Evolutionary conservation across 2,888 invertebrate species (phyloP), one percentile per base, ranked within the genome.

Genomic region (Myathropa florea): DNA sequence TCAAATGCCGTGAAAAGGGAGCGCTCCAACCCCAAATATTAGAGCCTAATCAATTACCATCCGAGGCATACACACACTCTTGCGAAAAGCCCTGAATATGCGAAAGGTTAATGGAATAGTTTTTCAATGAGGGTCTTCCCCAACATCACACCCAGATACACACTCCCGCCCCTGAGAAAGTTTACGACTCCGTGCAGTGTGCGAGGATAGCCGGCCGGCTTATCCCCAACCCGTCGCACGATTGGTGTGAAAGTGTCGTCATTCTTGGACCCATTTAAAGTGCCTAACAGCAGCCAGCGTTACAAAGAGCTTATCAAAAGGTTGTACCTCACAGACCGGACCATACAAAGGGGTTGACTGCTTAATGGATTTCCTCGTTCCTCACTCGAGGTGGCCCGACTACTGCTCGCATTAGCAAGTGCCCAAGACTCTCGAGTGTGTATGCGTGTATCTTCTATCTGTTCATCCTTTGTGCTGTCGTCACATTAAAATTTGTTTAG

Each of bases 31-130:
- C 76, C 77, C 36, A 85, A 64, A 77, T 77, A 82, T 77, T 46
- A n/a, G 72, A 85, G 82, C 60, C 81, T 68, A 82, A 81, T 85
- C 81, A 82, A 82, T 85, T 73, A 77, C 77, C 72, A 64, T 59
- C 28, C 61, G 23, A 39, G 9, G 65, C 39, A 53, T 39, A 65
- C 33, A 9, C 23, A 71, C 46, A n/a, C 18, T 7, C 18, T 18
- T 46, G 46, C 18, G 24, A 39, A 65, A 67, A 57, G 53, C 67
- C 72, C 80, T 60, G 72, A 67, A 73, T 76, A 77, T 85, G 72
- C 59, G 81, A 72, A 77, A 81, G 72, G 72, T 60, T 81, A 77
- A 81, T 77, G 82, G 81, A 77, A 85, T 72, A 81, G 85, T 81
- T 85, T 85, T 72, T 72, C 71, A 75, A 60, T 53, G 73, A 30